Evolutionary conservation across 2,113 vertebrate species (phyloP).

Genomic region (Nesoenas mayeri): DNA sequence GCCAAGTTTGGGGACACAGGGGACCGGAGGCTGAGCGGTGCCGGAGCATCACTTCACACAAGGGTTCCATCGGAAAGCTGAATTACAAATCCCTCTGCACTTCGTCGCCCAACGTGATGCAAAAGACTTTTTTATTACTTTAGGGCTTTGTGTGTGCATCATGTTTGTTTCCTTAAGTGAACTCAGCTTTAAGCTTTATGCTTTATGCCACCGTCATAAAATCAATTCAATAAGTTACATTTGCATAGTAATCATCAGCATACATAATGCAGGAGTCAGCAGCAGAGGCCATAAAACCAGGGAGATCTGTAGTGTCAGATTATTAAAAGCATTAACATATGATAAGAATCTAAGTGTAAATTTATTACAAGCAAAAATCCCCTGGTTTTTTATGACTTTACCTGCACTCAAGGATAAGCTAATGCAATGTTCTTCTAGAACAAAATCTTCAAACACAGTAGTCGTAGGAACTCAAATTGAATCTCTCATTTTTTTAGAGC

Average conservation of each 20-base stretch:
- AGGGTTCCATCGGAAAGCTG: background rate
- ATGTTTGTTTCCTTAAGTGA: background rate
- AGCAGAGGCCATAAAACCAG: background rate
- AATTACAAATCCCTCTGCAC: fast-evolving
- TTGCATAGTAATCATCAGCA: background rate
- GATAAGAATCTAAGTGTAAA: conserved; percentile 1
- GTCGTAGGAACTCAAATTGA: background rate
- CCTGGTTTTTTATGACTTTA: background rate
- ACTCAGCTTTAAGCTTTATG: background rate
- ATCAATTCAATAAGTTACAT: background rate
- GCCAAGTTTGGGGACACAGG: background rate
- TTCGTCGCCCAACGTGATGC: background rate
- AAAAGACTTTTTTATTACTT: background rate
- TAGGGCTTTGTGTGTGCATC: background rate
- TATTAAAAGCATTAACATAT: background rate
- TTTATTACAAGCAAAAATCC: background rate
- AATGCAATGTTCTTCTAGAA: background rate
- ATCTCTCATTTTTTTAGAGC: background rate
- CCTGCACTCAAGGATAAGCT: background rate
- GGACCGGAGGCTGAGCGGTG: background rate
- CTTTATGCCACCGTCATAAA: background rate
- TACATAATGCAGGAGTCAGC: background rate
- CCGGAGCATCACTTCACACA: background rate
- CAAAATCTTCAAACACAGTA: background rate
- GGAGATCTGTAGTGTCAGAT: background rate